phyloP scores from a whole-genome alignment of 2,797 vertebrate genomes.

The Peromyscus melanophrys region DNA sequence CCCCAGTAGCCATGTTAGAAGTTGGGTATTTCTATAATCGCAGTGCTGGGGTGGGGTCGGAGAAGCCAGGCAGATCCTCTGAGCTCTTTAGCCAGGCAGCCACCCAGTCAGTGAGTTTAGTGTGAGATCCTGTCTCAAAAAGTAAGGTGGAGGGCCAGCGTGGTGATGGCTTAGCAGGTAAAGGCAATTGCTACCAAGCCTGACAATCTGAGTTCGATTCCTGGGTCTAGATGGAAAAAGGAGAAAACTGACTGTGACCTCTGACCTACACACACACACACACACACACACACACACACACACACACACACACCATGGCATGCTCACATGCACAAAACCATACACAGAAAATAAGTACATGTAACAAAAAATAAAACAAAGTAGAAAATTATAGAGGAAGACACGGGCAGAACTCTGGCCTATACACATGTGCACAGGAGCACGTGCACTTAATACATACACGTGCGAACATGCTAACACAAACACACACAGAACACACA shows the following conservation, averaged over 20 bases:
- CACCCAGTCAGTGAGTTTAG: background rate
- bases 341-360: background rate
- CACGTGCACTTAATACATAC: background rate
- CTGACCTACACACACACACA: background rate
- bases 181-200: background rate
- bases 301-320: background rate
- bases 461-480: background rate
- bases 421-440: background rate
- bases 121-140: background rate
- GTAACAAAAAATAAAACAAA: background rate
- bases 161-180: background rate
- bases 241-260: background rate
- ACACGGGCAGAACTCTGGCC: background rate
- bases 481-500: background rate
- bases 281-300: background rate
- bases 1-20: background rate
- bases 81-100: background rate
- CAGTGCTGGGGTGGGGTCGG: background rate
- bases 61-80: background rate
- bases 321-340: background rate
- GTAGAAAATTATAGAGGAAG: background rate
- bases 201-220: background rate
- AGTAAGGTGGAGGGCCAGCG: background rate
- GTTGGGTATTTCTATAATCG: background rate
- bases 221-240: background rate